phyloP scores from a whole-genome alignment of 2,113 vertebrate genomes.

The Nycticebus coucang region DNA sequence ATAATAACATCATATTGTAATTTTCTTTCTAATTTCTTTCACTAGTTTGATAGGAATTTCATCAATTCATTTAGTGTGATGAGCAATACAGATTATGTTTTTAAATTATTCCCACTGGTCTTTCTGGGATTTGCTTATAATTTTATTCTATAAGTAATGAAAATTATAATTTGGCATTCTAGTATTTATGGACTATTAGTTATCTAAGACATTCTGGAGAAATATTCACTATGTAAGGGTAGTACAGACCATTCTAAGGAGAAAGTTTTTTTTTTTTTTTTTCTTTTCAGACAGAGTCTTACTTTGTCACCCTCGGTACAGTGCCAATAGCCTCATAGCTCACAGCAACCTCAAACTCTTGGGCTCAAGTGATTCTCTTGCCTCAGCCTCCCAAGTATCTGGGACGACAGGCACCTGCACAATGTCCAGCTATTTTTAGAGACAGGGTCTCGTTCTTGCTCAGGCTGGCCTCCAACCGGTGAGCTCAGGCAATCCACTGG shows the following conservation, averaged over 20 bases:
- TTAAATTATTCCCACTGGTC: not conserved
- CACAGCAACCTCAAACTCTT: too few species aligned
- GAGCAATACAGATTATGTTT: not conserved
- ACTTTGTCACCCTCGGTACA: too few species aligned
- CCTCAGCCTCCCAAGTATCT: too few species aligned
- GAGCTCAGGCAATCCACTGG: too few species aligned
- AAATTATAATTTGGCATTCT: not conserved
- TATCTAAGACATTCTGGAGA: not conserved
- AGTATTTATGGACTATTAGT: not conserved
- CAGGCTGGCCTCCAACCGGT: too few species aligned
- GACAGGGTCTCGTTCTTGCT: too few species aligned
- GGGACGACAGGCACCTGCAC: too few species aligned
- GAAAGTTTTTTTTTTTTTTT: not conserved
- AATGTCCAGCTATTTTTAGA: too few species aligned
- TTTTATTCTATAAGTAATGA: not conserved
- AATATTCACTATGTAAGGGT: not conserved
- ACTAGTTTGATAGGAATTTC: slow-evolving; percentile 15
- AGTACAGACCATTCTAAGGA: not conserved
- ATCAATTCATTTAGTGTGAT: not conserved
- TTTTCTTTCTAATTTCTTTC: not conserved
- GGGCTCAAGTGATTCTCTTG: too few species aligned
- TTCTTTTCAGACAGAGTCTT: too few species aligned
- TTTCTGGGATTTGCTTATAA: not conserved
- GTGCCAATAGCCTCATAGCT: too few species aligned
- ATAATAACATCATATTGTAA: not conserved